Percentiles rank a stretch among this genome's conserved stretches.
These are phyloP conservation scores for Acleris cristana DNA, from an alignment of 2,888 invertebrate genomes.

Conservation along the genomic window DNA sequence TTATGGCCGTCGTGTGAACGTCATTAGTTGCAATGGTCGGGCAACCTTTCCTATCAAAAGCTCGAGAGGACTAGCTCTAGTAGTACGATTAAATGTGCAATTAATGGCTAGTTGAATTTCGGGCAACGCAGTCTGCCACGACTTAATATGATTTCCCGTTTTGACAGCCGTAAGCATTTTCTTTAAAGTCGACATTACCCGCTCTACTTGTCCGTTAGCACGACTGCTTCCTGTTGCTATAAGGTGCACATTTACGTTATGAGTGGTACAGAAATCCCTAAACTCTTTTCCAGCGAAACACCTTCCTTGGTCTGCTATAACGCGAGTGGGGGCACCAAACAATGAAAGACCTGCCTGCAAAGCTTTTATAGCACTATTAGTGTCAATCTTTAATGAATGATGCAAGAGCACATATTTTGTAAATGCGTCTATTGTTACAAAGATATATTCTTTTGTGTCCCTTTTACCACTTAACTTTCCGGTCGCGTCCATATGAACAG, in stretches of 20 bases:
- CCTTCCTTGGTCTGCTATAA: too few relatives aligned
- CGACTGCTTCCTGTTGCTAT: too few relatives aligned
- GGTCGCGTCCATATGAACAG: slow-evolving; percentile 12
- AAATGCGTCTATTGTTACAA: slow-evolving; percentile 47
- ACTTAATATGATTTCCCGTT: neutral
- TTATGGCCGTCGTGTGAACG: neutral
- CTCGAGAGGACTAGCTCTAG: too few relatives aligned
- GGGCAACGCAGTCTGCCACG: neutral
- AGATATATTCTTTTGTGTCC: slow-evolving; percentile 46
- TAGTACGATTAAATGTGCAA: too few relatives aligned
- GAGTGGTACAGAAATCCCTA: too few relatives aligned
- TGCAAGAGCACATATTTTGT: slow-evolving; percentile 44
- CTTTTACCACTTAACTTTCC: slow-evolving; percentile 40
- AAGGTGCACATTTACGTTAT: too few relatives aligned
- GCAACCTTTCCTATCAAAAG: too few relatives aligned
- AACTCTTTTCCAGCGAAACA: too few relatives aligned
- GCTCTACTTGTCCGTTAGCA: neutral
- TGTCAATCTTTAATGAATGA: slow-evolving; percentile 28
- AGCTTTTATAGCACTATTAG: too few relatives aligned
- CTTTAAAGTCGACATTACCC: neutral
- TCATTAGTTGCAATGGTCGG: too few relatives aligned
- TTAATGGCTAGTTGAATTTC: neutral
- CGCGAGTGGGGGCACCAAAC: too few relatives aligned
- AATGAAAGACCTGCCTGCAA: too few relatives aligned
- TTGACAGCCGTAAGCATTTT: neutral